Conservation (phyloP, 2,797 vertebrate species). For the Schizopygopsis pylzovi region DNA sequence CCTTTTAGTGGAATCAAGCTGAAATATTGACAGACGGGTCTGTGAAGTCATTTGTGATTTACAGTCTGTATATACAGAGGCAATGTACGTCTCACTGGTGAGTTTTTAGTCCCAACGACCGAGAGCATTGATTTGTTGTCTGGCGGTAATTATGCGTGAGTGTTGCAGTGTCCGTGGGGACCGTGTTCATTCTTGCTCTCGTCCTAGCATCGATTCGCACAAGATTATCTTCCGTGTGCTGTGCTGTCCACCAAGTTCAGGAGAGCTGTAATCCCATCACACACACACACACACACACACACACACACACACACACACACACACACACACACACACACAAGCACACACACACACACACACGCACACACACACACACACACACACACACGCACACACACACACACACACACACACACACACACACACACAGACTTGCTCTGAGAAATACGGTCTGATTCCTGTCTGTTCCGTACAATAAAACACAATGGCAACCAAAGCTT, state of each 20-base stretch:
- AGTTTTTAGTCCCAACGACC: slow-evolving; percentile 46
- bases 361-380: slow-evolving; percentile 31
- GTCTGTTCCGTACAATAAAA: neutral
- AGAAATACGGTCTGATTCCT: neutral
- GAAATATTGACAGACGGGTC: slow-evolving; percentile 24
- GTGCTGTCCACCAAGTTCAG: slow-evolving; percentile 22
- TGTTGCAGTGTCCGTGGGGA: slow-evolving; percentile 49
- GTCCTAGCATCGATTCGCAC: slow-evolving; percentile 49
- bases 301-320: slow-evolving; percentile 31
- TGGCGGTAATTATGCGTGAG: slow-evolving; percentile 54
- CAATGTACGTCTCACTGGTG: slow-evolving; percentile 32
- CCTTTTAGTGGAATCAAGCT: slow-evolving; percentile 32
- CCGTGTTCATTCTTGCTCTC: slow-evolving; percentile 44
- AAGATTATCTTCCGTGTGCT: slow-evolving; percentile 38
- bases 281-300: slow-evolving; percentile 37
- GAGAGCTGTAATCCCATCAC: slow-evolving; percentile 39
- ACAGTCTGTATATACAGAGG: slow-evolving; percentile 27
- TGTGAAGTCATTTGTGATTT: slow-evolving; percentile 31
- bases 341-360: slow-evolving; percentile 37
- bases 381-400: slow-evolving; percentile 29
- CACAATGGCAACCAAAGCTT: neutral
- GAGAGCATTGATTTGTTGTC: slow-evolving; percentile 55
- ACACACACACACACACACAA: slow-evolving; percentile 26
- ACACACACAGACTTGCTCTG: neutral
- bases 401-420: slow-evolving; percentile 36